A percentile compares a stretch with the other conserved stretches of the same genome.
Conservation (phyloP, 2,888 invertebrate genomes). For the Agonopterix arenella region DNA sequence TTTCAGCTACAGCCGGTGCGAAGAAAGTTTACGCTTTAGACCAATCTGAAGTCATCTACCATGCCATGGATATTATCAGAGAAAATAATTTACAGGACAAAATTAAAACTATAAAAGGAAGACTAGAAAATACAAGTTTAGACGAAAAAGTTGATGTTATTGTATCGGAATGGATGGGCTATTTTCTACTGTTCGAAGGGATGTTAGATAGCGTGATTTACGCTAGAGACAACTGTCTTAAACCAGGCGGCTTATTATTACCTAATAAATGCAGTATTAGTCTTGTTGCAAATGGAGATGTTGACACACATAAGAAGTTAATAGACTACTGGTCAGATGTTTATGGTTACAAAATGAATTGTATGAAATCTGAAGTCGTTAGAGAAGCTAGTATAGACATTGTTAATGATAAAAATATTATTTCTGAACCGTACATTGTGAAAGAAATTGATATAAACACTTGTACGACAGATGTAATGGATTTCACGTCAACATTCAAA, state of each 20-base stretch:
- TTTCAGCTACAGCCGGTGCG: conserved; percentile 96
- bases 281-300: conserved; percentile 87
- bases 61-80: conserved; percentile 96
- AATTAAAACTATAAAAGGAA: conserved; percentile 89
- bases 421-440: conserved; percentile 81
- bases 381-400: conserved; percentile 80
- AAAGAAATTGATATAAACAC: conserved; percentile 86
- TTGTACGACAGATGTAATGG: conserved; percentile 83
- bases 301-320: conserved; percentile 81
- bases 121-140: conserved; percentile 88
- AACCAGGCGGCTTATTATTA: conserved; percentile 84
- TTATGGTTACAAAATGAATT: conserved; percentile 95
- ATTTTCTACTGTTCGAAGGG: conserved; percentile 96
- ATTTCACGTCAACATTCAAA: conserved; percentile 83
- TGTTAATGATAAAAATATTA: conserved; percentile 73
- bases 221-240: conserved; percentile 89
- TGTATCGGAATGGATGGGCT: conserved; percentile 99
- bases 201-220: conserved; percentile 97
- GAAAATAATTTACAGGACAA: conserved; percentile 86
- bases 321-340: conserved; percentile 95
- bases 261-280: conserved; percentile 92
- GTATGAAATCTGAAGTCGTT: conserved; percentile 90
- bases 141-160: conserved; percentile 93
- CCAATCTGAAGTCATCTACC: conserved; percentile 96
- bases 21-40: conserved; percentile 94